These are phyloP conservation scores for Dipodomys spectabilis DNA, from an alignment of 2,113 vertebrate genomes.

Conservation along the genomic window DNA sequence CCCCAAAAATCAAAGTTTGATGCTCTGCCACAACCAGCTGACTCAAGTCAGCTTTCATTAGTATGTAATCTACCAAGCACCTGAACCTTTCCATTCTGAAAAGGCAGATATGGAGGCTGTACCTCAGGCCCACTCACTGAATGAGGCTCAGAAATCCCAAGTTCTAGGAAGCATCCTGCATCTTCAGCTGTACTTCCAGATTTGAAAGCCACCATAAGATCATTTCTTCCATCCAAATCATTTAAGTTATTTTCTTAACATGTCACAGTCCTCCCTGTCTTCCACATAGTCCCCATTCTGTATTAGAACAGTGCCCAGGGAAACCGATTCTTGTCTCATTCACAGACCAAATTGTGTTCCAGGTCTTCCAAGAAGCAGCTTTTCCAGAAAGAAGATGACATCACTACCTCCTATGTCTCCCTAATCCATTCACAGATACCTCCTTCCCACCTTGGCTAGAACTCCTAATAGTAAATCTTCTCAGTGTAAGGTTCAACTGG, in stretches of 20 bases:
- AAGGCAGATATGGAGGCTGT: not conserved
- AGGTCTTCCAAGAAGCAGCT: conserved; percentile 4
- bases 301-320: not conserved
- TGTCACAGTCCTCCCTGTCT: not conserved
- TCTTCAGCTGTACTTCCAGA: not conserved
- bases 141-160: not conserved
- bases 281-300: not conserved
- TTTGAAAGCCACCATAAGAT: not conserved
- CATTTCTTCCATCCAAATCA: not conserved
- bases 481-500: not conserved
- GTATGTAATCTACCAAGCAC: not conserved
- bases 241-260: not conserved
- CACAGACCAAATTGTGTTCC: not conserved
- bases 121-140: not conserved
- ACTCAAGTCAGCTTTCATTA: not conserved
- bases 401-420: not conserved
- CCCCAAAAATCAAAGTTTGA: not conserved
- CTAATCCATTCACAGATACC: not conserved
- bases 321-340: not conserved
- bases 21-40: not conserved
- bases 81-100: not conserved
- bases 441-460: not conserved
- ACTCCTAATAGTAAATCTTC: not conserved
- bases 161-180: not conserved
- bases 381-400: not conserved